Conservation (phyloP, 2,888 invertebrate species). For the Heliconius cydno region DNA sequence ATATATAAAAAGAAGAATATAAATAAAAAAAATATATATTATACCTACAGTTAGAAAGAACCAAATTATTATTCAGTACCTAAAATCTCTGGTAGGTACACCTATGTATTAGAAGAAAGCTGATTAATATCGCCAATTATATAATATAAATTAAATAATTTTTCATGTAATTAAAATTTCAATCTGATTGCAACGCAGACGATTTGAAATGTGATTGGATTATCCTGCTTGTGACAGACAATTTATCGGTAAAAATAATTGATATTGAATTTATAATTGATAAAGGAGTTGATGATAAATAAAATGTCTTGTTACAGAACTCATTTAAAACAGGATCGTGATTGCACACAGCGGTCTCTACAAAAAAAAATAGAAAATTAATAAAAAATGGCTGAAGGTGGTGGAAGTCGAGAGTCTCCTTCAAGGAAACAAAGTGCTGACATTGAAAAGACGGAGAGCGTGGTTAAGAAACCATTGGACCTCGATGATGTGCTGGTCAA, state of each 20-base stretch:
- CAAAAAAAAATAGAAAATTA: not conserved
- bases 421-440: constrained; percentile 12
- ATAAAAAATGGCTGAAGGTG: constrained; percentile 26
- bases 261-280: constrained; percentile 9
- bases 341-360: not conserved
- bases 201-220: constrained; percentile 10
- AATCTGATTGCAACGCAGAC: not conserved
- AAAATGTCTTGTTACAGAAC: not conserved
- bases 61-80: too few species aligned
- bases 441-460: constrained; percentile 31
- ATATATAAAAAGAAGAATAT: too few species aligned
- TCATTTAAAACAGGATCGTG: not conserved
- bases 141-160: not conserved
- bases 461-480: constrained; percentile 50
- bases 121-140: not conserved
- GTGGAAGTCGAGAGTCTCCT: constrained; percentile 19
- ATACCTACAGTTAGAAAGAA: too few species aligned
- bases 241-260: constrained; percentile 3
- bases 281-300: constrained; percentile 2
- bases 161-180: constrained; percentile 8
- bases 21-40: too few species aligned
- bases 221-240: not conserved
- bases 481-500: constrained; percentile 74
- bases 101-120: not conserved
- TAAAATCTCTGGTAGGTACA: not conserved